Evolutionary conservation across 1,140 invertebrate genomes (phyloP).

Genomic region (Alviniconcha marisindica): DNA sequence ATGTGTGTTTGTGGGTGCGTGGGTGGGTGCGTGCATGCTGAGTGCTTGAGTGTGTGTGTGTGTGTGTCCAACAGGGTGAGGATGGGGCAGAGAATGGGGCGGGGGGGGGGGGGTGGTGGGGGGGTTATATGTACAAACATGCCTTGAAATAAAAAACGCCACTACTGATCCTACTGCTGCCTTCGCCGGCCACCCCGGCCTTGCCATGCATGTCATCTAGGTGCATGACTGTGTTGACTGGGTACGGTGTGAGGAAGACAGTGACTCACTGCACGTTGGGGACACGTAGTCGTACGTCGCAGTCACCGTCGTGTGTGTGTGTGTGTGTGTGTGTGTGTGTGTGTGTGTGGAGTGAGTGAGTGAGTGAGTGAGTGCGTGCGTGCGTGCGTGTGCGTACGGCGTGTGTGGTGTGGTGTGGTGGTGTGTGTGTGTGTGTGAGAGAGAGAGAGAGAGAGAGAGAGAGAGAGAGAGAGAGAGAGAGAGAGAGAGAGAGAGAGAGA

Average conservation of each 20-base stretch:
- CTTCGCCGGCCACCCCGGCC: not conserved
- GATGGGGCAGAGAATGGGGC: not conserved
- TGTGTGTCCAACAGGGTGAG: not conserved
- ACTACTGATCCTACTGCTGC: no score
- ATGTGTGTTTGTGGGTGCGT: no score
- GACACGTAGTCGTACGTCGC: not conserved
- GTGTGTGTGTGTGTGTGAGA: not conserved
- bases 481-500: slow-evolving; percentile 18
- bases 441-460: slow-evolving; percentile 14
- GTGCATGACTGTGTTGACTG: not conserved
- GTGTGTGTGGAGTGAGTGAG: no score
- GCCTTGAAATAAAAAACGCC: not conserved
- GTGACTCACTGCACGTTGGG: not conserved
- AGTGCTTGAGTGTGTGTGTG: no score
- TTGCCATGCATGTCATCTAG: not conserved
- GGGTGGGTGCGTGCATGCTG: no score
- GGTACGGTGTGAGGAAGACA: not conserved
- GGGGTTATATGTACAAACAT: not conserved
- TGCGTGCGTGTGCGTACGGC: not conserved
- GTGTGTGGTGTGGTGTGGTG: not conserved
- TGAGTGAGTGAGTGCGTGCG: no score
- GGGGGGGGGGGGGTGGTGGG: no score
- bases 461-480: slow-evolving; percentile 10
- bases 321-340: no score
- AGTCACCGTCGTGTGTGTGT: no score